Conservation (phyloP, 2,797 vertebrate genomes). For the Brachymystax lenok region DNA sequence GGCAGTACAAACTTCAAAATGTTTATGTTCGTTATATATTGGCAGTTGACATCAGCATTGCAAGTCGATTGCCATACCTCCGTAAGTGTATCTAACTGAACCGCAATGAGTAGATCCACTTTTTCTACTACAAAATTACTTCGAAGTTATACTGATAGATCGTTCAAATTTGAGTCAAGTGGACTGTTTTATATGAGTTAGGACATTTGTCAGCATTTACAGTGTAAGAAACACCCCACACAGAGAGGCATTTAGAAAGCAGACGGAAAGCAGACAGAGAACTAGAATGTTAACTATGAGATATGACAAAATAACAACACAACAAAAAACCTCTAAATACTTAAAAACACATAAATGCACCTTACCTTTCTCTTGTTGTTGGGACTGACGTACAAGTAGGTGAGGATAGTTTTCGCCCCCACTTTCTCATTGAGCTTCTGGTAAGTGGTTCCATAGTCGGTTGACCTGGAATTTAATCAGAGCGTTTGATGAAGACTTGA, state of each 20-base stretch:
- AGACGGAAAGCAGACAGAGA: neutral
- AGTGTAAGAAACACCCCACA: neutral
- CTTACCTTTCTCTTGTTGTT: conserved; percentile 98
- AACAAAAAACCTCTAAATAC: neutral
- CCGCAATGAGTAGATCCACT: neutral
- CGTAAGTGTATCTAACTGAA: neutral
- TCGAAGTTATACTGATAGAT: too few species aligned
- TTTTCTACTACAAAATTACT: neutral
- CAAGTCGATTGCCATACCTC: neutral
- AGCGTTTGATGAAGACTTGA: conserved; percentile 53
- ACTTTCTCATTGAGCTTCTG: conserved; percentile 98
- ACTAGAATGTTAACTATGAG: neutral
- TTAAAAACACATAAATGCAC: neutral
- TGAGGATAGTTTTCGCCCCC: conserved; percentile 94
- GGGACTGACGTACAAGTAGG: conserved; percentile 96
- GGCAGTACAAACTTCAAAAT: neutral
- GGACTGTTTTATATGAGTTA: too few species aligned
- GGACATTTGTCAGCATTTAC: neutral
- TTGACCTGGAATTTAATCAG: conserved; percentile 88
- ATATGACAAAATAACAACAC: neutral
- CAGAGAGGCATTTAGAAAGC: neutral
- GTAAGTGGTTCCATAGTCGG: conserved; percentile 96
- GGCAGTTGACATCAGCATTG: neutral
- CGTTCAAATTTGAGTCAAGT: too few species aligned
- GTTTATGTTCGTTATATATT: neutral